A percentile compares a stretch with the other conserved stretches of the same genome.
These are phyloP conservation scores for Vipera ursinii DNA, from an alignment of 2,797 vertebrate species.

Conservation along the genomic window DNA sequence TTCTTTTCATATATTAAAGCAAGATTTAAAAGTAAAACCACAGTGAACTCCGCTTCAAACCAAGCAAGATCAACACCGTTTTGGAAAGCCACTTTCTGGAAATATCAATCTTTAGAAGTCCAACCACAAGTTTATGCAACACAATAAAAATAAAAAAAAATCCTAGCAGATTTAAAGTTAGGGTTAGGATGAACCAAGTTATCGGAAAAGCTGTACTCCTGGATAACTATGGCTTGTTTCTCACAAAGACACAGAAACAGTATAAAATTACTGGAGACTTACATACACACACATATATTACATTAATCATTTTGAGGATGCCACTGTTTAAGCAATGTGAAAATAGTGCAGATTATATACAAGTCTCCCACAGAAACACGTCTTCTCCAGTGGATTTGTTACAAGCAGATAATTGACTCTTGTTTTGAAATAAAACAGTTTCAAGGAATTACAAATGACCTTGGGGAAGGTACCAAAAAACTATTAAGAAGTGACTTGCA, in stretches of 20 bases:
- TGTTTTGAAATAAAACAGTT: neutral
- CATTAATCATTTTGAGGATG: neutral
- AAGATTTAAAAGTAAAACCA: neutral
- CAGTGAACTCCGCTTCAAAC: neutral
- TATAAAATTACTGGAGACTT: neutral
- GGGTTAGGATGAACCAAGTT: neutral
- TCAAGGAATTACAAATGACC: neutral
- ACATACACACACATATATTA: neutral
- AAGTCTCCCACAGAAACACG: neutral
- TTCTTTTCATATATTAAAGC: neutral
- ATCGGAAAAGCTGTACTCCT: neutral
- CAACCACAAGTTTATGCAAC: neutral
- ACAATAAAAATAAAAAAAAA: neutral
- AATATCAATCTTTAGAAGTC: neutral
- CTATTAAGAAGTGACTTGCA: neutral
- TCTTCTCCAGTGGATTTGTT: neutral
- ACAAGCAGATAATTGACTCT: neutral
- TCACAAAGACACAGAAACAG: neutral
- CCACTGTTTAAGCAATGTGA: neutral
- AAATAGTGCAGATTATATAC: neutral
- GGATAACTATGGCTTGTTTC: neutral
- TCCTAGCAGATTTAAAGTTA: neutral
- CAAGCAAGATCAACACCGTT: neutral
- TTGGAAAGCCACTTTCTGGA: neutral
- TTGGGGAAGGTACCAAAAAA: neutral